Base-by-base conservation (phyloP, 1,140 invertebrate genomes). In the Drosophila fuyamai region DNA sequence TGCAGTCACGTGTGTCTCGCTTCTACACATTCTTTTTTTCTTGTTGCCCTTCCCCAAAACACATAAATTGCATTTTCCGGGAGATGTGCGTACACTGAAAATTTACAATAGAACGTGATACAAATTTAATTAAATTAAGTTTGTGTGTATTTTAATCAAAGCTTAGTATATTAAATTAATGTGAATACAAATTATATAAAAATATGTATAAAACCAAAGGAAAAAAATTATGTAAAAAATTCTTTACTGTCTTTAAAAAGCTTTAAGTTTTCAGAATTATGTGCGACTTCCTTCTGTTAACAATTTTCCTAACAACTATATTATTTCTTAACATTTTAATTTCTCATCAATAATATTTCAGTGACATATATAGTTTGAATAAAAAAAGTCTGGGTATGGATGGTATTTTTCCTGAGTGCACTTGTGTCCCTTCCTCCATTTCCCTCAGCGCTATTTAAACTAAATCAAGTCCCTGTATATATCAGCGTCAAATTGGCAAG, bases 401-500 rank as follows among this genome's bases (percentile, higher is more conserved):
- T 12, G 9, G 6, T 5, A 23, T 9, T 32, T 63, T 60, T 36
- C 14, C 13, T 8, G 0, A 41, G 74, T 44, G 41, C 2, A 56
- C 0, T 4, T 23, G 5, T 8, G 32, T 41, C 54, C 54, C 13
- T 27, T 16, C n/a, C 51, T 46, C 18, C 46, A 29, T 16, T 40
- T 51, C 50, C 74, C 43, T 18, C 54, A 71, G 58, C 67, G 77
- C 62, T 84, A 90, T 88, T 89, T 89, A 81, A 88, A 88, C 76
- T 90, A 88, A 88, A 88, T 88, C 77, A 89, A 84, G 77, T 68
- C 58, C 51, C 50, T 27, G 61, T 48, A 80, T 88, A 89, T 84
- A 81, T 80, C 84, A 84, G 76, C 79, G 47, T 53, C 84, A 81
- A 88, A 88, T 88, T 89, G 80, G 76, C 80, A 78, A 67, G 80